phyloP scores from a whole-genome alignment of 2,113 vertebrate genomes.

The Microcebus ravelobensis region DNA sequence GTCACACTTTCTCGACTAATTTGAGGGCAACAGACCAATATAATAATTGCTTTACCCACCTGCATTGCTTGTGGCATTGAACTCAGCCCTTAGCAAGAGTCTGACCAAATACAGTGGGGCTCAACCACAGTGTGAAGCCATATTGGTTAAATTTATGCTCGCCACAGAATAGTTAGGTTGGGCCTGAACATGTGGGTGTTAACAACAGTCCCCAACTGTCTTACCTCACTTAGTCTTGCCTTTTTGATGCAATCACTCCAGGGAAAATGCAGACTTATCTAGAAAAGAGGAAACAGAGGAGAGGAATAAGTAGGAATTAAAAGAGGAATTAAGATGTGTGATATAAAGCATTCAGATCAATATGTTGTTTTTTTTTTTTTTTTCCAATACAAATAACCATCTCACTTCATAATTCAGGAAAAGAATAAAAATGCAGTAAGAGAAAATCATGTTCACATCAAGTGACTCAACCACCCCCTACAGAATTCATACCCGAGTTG shows the following conservation, averaged over 20 bases:
- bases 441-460: not conserved
- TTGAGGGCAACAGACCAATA: not conserved
- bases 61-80: not conserved
- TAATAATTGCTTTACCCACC: not conserved
- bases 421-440: not conserved
- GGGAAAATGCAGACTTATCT: slow-evolving; percentile 61
- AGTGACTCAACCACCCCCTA: not conserved
- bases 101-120: not conserved
- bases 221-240: slow-evolving; percentile 74
- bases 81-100: not conserved
- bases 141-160: not conserved
- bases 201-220: not conserved
- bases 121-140: not conserved
- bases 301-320: not conserved
- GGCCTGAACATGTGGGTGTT: not conserved
- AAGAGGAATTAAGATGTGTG: not conserved
- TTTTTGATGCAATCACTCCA: not conserved
- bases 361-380: not conserved
- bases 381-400: not conserved
- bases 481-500: not conserved
- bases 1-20: not conserved
- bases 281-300: not conserved
- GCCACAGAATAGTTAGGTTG: not conserved
- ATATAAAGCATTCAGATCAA: not conserved
- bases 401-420: not conserved